Evolutionary conservation across 2,113 vertebrate species (phyloP), one percentile per base, ranked within the genome.

Genomic region (Caracal caracal): DNA sequence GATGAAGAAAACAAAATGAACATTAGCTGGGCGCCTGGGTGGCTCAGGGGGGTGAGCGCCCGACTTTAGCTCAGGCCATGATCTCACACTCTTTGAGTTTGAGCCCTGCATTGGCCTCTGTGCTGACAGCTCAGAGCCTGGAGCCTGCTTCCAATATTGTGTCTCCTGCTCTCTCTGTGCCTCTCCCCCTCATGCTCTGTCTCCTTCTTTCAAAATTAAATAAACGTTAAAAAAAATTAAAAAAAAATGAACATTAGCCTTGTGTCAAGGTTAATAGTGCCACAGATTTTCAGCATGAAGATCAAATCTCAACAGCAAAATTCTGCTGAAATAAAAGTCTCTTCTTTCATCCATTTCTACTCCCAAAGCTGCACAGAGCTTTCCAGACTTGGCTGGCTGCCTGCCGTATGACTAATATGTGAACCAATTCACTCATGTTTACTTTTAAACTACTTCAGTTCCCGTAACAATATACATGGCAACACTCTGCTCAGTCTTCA

Each of bases 341-440:
- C 8, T 88, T 84, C 22, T 56, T 85, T 90, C 80, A 89, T n/a
- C 22, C 53, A 59, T 96, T 92, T 94, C n/a, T 76, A 35, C 30
- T 88, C 17, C 6, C 24, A 95, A 5, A 56, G 28, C 43, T 47
- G 20, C 87, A 51, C n/a, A 3, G 76, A 94, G 78, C 94, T 97
- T 97, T 24, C 61, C 88, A 51, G 16, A 61, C 10, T 66, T 98
- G 96, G 81, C 96, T 98, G 96, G 81, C 96, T 96, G 37, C 24
- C 12, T 95, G 92, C 86, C 88, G 17, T 37, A 51, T 47, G 79
- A 66, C 75, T 97, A 96, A 86, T 95, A 49, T 2, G 40, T 86
- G 63, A 97, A 80, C 86, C 70, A 95, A 24, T 85, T 97, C 43
- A 87, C 17, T 96, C 68, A 40, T 94, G 53, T 87, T 95, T 95